Conservation (phyloP, 1,140 invertebrate genomes). For the Dermatophagoides farinae region DNA sequence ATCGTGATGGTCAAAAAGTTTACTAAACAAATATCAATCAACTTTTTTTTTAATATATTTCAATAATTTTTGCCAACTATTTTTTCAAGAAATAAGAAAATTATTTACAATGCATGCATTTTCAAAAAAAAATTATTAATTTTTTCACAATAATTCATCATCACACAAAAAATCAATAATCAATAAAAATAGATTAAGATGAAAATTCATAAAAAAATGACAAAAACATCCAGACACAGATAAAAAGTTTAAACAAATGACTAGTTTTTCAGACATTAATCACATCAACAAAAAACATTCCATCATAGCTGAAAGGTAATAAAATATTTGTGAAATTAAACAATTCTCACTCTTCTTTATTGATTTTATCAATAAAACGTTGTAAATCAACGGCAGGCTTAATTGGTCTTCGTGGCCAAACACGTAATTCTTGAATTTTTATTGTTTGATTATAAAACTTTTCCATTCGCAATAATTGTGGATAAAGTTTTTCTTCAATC, state of each 20-base stretch:
- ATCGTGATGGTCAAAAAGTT: constrained; percentile 19
- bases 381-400: constrained; percentile 21
- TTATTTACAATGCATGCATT: background rate
- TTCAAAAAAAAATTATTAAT: background rate
- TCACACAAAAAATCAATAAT: background rate
- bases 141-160: background rate
- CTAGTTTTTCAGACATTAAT: constrained; percentile 12
- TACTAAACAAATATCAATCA: background rate
- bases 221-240: background rate
- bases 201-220: background rate
- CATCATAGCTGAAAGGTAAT: too few species aligned
- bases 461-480: constrained; percentile 33
- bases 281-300: constrained; percentile 13
- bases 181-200: background rate
- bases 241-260: background rate
- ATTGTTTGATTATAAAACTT: constrained; percentile 30
- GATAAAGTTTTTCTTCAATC: constrained; percentile 42
- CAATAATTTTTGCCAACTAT: background rate
- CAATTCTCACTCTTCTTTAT: constrained; percentile 2
- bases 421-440: constrained; percentile 28
- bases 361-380: constrained; percentile 16
- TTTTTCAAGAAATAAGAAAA: background rate
- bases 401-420: constrained; percentile 37
- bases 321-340: constrained; percentile 6
- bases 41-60: background rate